Conservation (phyloP, 2,888 invertebrate species). For the Tetranychus piercei region DNA sequence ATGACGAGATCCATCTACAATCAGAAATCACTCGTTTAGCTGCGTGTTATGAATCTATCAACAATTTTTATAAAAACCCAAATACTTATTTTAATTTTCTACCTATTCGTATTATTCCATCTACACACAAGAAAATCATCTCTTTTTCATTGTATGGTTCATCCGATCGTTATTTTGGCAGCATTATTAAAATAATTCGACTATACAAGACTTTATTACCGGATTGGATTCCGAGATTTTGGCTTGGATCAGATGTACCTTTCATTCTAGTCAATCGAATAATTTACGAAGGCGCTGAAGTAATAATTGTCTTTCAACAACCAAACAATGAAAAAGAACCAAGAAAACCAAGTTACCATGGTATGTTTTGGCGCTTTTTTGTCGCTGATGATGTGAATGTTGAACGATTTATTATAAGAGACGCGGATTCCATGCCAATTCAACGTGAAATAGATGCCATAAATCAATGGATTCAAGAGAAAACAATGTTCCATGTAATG, state of each 20-base stretch:
- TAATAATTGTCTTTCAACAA: background rate
- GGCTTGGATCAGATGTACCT: background rate
- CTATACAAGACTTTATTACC: background rate
- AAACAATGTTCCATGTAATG: constrained; percentile 5
- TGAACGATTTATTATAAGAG: background rate
- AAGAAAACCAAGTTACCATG: background rate
- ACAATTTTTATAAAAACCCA: background rate
- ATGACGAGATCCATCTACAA: background rate
- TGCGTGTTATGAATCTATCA: background rate
- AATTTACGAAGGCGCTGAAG: background rate
- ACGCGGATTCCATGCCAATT: background rate
- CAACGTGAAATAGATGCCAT: constrained; percentile 4
- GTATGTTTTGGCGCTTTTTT: constrained; percentile 10
- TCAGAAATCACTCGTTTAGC: background rate
- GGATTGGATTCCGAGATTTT: constrained; percentile 1
- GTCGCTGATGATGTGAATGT: constrained; percentile 1
- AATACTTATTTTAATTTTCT: background rate
- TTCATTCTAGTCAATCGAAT: background rate
- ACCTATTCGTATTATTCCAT: background rate
- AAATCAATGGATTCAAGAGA: background rate
- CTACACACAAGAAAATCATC: background rate
- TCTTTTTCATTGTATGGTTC: background rate
- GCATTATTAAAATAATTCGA: background rate
- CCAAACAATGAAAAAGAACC: background rate
- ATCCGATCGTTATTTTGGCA: background rate